Base-by-base conservation (phyloP, 2,797 vertebrate genomes). In the Hypotaenidia okinawae region DNA sequence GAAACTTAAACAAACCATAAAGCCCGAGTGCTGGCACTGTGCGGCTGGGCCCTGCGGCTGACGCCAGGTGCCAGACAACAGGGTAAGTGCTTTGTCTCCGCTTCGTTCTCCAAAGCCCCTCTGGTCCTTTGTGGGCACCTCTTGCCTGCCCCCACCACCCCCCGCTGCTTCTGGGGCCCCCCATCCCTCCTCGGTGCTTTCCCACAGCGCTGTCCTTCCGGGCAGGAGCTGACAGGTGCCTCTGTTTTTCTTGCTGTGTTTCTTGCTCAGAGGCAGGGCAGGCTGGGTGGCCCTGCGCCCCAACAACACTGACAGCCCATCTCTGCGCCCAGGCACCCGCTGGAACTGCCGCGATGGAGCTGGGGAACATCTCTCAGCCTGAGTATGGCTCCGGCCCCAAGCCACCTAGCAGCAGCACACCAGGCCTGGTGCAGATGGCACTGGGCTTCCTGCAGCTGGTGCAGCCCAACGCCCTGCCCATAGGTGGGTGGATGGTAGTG, bases 381-480 rank as follows among this genome's bases (percentile, higher is more conserved):
- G 1, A 13, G 1, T 98, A 98, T 10, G 32, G 89, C 25, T 39
- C 85, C 5, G 62, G 51, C 4, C 86, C 32, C 2, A 21, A 32
- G 47, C 79, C 61, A 0, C 94, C 96, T 5, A 16, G 9, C 28
- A 77, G 90, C 16, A 85, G 51, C 67, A 82, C 85, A 12, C 88
- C 82, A 0, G 98, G 98, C 54, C 92, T 99, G 94, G 86, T 97
- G 32, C 19, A 70, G 27, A 95, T 98, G 82, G 98, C 98, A 32
- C 97, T 98, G 6, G 98, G 97, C 39, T 99, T 99, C 95, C 97
- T 99, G 77, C 54, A 78, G 82, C 94, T 98, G 14, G 98, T 99
- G 70, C 98, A 99, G 97, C 98, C 98, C 35, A 98, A 98, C 3
- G 30, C 92, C 7, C 98, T 99, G 93, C 99, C 99, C 30, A 2